Base-by-base conservation (phyloP, 2,888 invertebrate species). In the Hemithea aestivaria region DNA sequence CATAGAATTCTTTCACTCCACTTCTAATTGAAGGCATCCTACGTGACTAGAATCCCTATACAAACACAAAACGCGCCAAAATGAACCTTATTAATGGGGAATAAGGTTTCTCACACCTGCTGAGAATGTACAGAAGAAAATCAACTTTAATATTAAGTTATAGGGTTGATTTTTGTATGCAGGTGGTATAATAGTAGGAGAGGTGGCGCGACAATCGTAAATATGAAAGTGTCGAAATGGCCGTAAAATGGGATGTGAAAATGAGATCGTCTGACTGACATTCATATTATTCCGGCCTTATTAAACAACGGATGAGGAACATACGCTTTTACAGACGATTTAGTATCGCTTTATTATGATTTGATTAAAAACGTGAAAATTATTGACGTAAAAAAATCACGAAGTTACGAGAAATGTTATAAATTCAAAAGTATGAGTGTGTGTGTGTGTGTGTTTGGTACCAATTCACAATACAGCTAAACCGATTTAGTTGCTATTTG, bases 151-250 rank as follows among this genome's bases (percentile, higher is more conserved):
- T 1, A 0, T 10, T 1, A 6, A 9, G 1, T 12, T 0, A 26
- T 24, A 47, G 21, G 24, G 43, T 38, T 6, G 11, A 21, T 10
- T 27, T 50, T 44, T 2, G 21, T 5, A 16, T 7, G 32, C 7
- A 7, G 16, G 8, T 8, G 2, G 7, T 22, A n/a, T 12, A 16
- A 16, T 45, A 45, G 42, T 37, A 20, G 2, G 24, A 36, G 40
- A 50, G 45, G 20, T 20, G 24, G 34, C 21, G 33, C 12, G 23
- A 44, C 41, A 46, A 28, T 46, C 50, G 44, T 53, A 48, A 46
- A 50, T 48, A 40, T 42, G 42, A 45, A 48, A 44, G 50, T 53
- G 52, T 50, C 52, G 48, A 48, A 50, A 50, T 36, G 40, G 32
- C 22, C 35, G 31, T 50, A 50, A 48, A 52, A 46, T 30, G 41